Evolutionary conservation across 2,888 invertebrate species (phyloP), one percentile per base, ranked within the genome.

Genomic region (Coelinius sp.): DNA sequence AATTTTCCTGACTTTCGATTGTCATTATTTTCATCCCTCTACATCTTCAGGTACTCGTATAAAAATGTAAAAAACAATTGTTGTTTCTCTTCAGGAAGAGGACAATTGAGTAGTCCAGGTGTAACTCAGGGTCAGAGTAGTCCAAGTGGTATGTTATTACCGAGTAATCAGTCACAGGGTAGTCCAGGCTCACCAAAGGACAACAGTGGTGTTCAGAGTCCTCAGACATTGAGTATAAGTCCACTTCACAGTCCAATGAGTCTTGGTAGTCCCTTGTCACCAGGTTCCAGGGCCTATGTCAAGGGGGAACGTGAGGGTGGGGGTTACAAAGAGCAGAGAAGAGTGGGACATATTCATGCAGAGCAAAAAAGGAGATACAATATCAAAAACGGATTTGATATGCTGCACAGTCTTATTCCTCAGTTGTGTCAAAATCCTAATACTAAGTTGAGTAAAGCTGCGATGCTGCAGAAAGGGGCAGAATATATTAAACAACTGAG

Each of bases 371-470:
- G 98, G 38, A 91, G 98, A 68, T 97, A 95, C 87, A 98, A 97
- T 88, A 97, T 98, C 82, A 98, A 98, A 89, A 96, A 95, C 87
- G 98, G 98, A 44, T 98, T 98, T 88, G 98, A 98, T 88, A 94
- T 94, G 88, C 91, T 98, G 77, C 96, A 97, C 88, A 93, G 94
- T 74, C 91, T 98, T 73, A 97, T 98, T 84, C 98, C 98, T 25
- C 95, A 97, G 79, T 90, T 98, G 71, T 94, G 93, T 88, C 93
- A 94, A 83, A 97, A 95, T 89, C 95, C 97, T 22, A 95, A 94
- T 86, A 93, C 95, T 5, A 97, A 97, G 93, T 91, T 96, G 79
- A 96, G 96, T 89, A 98, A 98, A 89, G 98, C 98, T 49, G 97
- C 97, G 17, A 97, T 98, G 96, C 89, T 98, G 68, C 97, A 97